Base-by-base conservation (phyloP, 2,888 invertebrate species). In the Tetanocera ferruginea region DNA sequence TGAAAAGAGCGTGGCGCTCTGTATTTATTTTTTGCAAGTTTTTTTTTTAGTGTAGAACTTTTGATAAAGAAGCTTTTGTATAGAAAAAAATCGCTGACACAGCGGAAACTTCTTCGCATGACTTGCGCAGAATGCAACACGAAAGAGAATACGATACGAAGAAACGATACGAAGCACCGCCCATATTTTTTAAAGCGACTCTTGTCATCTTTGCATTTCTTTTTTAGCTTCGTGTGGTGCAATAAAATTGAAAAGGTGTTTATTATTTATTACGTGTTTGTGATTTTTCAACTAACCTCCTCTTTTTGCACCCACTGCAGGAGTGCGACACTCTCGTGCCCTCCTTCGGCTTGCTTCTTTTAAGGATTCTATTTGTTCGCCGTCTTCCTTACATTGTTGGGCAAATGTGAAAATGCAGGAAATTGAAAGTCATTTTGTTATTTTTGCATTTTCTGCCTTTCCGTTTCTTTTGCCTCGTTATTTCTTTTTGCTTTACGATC, bases 231-330 rank as follows among this genome's bases (percentile, higher is more conserved):
- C 28, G 28, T 64, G 34, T 77, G 78, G 77, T 80, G 83, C 82
- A 83, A 83, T 81, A 81, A 82, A 81, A 82, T 81, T 82, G 79
- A 80, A 81, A 83, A 83, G 81, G 82, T 83, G 82, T 83, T 83
- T 83, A 82, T 82, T 82, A 83, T 82, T 83, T 83, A 82, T 82
- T 80, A 80, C 81, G 81, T 82, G 81, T 82, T 82, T 82, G 80
- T 79, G 82, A 82, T 81, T 82, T 76, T 74, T 64, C 77, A 80
- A n/a, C n/a, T n/a, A n/a, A 81, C 79, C 79, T 77, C 77, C 66
- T 62, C 71, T 73, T 37, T 49, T 62, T n/a, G 69, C 57, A 14
- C 23, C 52, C 70, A 31, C 14, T 34, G 31, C 23, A 34, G 67
- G 28, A 28, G 31, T 64, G 4, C 9, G 37, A 19, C 6, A 31